Evolutionary conservation across 2,113 vertebrate genomes (phyloP).

Genomic region (Mungos mungo): DNA sequence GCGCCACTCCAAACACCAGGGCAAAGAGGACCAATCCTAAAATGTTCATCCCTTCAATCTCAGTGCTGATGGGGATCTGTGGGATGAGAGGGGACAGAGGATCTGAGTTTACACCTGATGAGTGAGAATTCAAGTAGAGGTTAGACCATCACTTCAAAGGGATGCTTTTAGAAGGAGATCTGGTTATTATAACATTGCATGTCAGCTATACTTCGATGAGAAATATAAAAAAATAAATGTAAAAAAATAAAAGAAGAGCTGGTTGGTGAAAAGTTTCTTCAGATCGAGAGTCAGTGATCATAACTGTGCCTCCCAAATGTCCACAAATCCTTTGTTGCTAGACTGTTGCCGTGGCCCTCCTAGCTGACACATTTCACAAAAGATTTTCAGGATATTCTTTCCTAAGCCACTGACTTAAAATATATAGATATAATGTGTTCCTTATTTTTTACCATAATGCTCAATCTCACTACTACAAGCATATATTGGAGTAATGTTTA

Average conservation of each 20-base stretch:
- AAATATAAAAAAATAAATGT: neutral
- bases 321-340: neutral
- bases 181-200: neutral
- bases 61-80: slow-evolving; percentile 91
- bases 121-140: neutral
- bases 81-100: slow-evolving; percentile 25
- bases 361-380: neutral
- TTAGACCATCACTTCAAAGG: neutral
- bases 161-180: neutral
- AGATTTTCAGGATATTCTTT: neutral
- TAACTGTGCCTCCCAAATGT: neutral
- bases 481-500: neutral
- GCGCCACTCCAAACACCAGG: slow-evolving; percentile 95
- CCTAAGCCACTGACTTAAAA: neutral
- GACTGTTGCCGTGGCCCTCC: neutral
- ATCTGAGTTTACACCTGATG: neutral
- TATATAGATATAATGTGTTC: neutral
- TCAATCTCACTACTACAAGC: neutral
- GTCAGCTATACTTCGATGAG: neutral
- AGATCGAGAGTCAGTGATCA: neutral
- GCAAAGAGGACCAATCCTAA: slow-evolving; percentile 96
- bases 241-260: neutral
- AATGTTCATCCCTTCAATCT: slow-evolving; percentile 97
- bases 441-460: neutral
- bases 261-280: neutral